Base-by-base conservation (phyloP, 1,140 invertebrate species). In the Cotesia typhae region DNA sequence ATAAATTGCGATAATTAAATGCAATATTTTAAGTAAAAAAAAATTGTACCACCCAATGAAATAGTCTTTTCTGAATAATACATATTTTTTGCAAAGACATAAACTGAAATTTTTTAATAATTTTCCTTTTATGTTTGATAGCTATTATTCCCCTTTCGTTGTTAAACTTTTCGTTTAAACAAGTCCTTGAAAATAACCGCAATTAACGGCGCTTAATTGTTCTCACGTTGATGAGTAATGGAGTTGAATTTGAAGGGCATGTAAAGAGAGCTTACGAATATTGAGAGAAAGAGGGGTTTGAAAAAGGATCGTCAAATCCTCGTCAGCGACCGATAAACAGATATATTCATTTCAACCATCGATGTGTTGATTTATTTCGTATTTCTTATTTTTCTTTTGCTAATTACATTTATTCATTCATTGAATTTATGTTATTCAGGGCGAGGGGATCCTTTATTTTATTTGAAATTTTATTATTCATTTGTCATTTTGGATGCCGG, bases 181-280 rank as follows among this genome's bases (percentile, higher is more conserved):
- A n/a, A 9, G 28, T n/a, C 37, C 35, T 63, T 63, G 60, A 53
- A 67, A 12, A 35, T 12, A 66, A 20, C 37, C 60, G 63, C 73
- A 76, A 78, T 78, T 76, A 76, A 59, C 9, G 67, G 10, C 6
- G 67, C 74, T 75, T 75, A 74, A 76, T 77, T 75, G 70, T 73
- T 71, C 68, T 53, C 63, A 66, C 5, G 64, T 55, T 52, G 72
- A 65, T 76, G 71, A 74, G 73, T 69, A 74, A 66, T 74, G 72
- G 66, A 63, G 61, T 64, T 47, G 63, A 47, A 47, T 66, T 59
- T 51, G 4, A 37, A 63, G 51, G 59, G 4, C 28, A 41, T 28
- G 20, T 41, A 52, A 14, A 61, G 17, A 28, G 6, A 20, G 20
- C 4, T 28, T 10, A 28, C 4, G 4, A 28, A 20, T 61, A 47